phyloP scores from a whole-genome alignment of 2,113 vertebrate genomes.

The Actinemys pallida region DNA sequence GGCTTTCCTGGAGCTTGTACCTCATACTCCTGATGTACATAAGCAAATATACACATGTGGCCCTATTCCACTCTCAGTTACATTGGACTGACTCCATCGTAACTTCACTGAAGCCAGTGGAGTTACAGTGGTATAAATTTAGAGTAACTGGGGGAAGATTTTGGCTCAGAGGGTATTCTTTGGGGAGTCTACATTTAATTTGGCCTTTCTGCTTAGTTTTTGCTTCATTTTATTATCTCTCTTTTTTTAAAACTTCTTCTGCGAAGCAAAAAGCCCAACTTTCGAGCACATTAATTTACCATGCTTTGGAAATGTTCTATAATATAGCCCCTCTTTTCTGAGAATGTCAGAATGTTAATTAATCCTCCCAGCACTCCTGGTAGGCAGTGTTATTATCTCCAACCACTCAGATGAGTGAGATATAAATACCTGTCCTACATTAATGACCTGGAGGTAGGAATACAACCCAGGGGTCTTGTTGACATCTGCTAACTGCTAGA shows the following conservation, averaged over 20 bases:
- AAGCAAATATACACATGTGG: fast-evolving
- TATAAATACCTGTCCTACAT: not conserved
- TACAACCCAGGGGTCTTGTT: fast-evolving
- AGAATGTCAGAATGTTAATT: fast-evolving
- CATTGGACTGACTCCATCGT: fast-evolving
- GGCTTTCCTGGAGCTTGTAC: slow-evolving; percentile 15
- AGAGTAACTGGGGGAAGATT: not conserved
- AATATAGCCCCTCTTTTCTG: not conserved
- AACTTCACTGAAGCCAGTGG: not conserved
- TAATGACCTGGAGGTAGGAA: not conserved
- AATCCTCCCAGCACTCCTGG: not conserved
- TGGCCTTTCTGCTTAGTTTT: not conserved
- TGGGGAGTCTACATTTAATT: not conserved
- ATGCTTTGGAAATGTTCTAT: not conserved
- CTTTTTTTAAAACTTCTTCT: not conserved
- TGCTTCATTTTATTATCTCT: not conserved
- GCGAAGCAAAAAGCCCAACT: not conserved
- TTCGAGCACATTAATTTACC: not conserved
- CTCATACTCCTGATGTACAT: not conserved
- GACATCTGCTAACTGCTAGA: not conserved
- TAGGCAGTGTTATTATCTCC: not conserved
- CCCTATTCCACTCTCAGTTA: not conserved
- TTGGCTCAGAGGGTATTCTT: not conserved
- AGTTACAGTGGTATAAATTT: not conserved
- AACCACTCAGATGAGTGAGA: not conserved